phyloP scores from a whole-genome alignment of 2,113 vertebrate genomes.

The Cyphomyrus discorhynchus region DNA sequence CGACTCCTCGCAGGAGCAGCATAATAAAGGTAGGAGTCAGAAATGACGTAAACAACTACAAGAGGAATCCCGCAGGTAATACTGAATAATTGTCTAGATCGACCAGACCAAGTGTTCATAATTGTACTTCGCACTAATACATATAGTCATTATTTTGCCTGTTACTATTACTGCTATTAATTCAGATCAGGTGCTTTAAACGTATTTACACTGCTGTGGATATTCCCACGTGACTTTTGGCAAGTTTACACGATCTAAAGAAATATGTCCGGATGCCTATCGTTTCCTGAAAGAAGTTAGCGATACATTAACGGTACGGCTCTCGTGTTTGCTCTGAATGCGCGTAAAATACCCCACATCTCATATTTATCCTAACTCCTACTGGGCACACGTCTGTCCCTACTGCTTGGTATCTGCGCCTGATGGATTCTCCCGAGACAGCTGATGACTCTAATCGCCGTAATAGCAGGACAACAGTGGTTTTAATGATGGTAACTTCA shows the following conservation, averaged over 20 bases:
- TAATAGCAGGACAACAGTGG: neutral
- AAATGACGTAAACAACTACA: neutral
- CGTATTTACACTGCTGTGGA: neutral
- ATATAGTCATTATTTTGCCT: neutral
- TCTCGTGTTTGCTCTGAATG: neutral
- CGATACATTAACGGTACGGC: neutral
- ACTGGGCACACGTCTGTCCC: neutral
- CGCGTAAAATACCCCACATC: neutral
- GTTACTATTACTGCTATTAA: neutral
- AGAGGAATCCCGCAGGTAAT: neutral
- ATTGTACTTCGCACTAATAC: neutral
- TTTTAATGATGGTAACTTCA: neutral
- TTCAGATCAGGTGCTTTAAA: neutral
- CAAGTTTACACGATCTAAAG: neutral
- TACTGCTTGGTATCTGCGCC: neutral
- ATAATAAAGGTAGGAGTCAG: slow-evolving; percentile 83
- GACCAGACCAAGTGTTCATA: neutral
- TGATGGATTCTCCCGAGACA: neutral
- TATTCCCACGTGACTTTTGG: neutral
- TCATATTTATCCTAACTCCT: neutral
- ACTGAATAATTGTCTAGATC: neutral
- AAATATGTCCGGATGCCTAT: neutral
- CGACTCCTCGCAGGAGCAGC: slow-evolving; percentile 83
- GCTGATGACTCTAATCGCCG: neutral
- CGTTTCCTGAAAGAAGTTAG: neutral